Base-by-base conservation (phyloP, 2,888 invertebrate species). In the Lacanobia wlatinum region DNA sequence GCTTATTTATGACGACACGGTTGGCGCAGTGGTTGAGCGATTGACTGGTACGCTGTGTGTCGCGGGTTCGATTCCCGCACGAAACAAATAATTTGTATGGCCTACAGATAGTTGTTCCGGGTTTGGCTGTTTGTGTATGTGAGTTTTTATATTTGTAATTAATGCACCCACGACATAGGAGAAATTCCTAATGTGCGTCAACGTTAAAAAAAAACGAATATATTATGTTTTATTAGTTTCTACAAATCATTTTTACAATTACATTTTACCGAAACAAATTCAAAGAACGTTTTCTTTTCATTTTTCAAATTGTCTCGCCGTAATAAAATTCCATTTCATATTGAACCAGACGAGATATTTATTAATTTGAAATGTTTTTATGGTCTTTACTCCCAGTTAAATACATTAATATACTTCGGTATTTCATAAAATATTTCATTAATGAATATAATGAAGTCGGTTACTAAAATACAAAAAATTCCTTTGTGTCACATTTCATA, bases 401-500 rank as follows among this genome's bases (percentile, higher is more conserved):
- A 53, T 6, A 23, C 1, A 53, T 14, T 14, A 50, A 40, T 38
- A 43, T 60, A 23, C 0, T 28, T 21, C 14, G 16, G 18, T 14
- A 21, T 38, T 40, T 46, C 10, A 21, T 40, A 21, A 69, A 66
- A 53, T 61, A 53, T 70, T 70, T 62, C 18, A 65, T n/a, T 48
- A 69, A 38, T 56, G 28, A 40, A 43, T n/a, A 21, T 23, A 59
- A 52, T 46, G n/a, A n/a, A n/a, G n/a, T n/a, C n/a, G n/a, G n/a
- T n/a, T n/a, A n/a, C n/a, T n/a, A 40, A 48, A 43, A 52, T 21
- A 50, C 34, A 56, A 76, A 68, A n/a, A 6, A 53, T 34, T 6
- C 10, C 50, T 69, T 63, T 67, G 28, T 70, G 52, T 14, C 5
- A 40, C 21, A 50, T 66, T 80, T 64, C 52, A 8, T 43, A 34